Evolutionary conservation across 2,113 vertebrate genomes (phyloP).

Genomic region (Azemiops feae): DNA sequence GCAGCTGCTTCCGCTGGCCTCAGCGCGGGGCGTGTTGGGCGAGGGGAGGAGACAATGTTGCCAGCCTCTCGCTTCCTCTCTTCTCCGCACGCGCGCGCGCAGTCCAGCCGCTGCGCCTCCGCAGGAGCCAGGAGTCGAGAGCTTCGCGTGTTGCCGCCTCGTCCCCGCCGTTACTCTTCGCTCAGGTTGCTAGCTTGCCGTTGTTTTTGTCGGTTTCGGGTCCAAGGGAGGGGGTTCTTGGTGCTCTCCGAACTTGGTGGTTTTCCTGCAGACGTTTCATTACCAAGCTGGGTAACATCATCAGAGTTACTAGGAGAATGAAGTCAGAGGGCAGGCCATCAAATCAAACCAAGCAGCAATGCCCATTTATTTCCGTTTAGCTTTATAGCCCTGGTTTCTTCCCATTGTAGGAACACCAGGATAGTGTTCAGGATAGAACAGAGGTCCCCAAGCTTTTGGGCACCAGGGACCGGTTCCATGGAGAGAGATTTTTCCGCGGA

Average conservation of each 20-base stretch:
- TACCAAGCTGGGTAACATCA: background rate
- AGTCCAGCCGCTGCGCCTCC: background rate
- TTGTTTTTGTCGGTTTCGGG: background rate
- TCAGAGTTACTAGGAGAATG: background rate
- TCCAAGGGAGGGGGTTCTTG: background rate
- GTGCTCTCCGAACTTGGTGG: background rate
- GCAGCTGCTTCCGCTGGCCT: conserved; percentile 46
- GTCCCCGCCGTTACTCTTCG: no score
- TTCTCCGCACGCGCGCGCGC: background rate
- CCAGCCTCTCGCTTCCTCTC: background rate
- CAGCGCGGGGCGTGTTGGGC: conserved; percentile 39
- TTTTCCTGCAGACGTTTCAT: background rate
- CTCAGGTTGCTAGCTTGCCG: background rate
- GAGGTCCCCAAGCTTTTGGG: no score
- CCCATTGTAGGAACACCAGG: background rate
- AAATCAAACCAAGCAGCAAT: background rate
- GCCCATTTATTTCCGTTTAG: background rate
- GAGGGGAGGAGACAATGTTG: background rate
- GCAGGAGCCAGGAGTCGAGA: background rate
- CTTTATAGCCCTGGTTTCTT: background rate
- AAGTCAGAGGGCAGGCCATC: background rate
- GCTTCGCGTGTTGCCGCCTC: fast-evolving
- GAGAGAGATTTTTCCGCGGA: no score
- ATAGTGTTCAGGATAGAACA: background rate
- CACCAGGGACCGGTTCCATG: no score